Conservation (phyloP, 2,113 vertebrate species). For the Neogale vison region DNA sequence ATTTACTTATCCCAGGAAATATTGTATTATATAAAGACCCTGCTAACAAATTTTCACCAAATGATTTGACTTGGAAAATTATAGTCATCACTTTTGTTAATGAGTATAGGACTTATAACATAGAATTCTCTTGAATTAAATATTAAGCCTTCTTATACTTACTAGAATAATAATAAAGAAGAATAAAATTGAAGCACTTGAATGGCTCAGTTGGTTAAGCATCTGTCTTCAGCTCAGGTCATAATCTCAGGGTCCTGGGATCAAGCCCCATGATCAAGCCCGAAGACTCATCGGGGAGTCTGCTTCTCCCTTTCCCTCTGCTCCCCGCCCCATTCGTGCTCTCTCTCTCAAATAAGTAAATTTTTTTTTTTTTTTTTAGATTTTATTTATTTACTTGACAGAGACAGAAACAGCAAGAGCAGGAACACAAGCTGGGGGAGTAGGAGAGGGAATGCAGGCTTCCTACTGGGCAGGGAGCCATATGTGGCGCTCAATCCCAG, state of each 20-base stretch:
- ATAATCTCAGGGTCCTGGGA: background rate
- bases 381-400: too few relatives aligned
- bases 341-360: background rate
- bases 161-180: background rate
- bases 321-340: background rate
- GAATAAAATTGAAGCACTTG: background rate
- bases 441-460: too few relatives aligned
- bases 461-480: too few relatives aligned
- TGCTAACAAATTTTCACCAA: background rate
- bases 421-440: too few relatives aligned
- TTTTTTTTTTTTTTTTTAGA: too few relatives aligned
- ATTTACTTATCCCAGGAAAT: background rate
- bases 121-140: background rate
- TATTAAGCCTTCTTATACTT: background rate
- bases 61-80: background rate
- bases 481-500: too few relatives aligned
- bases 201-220: background rate
- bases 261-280: background rate
- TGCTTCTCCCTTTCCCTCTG: background rate
- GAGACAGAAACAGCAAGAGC: too few relatives aligned
- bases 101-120: background rate
- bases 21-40: background rate
- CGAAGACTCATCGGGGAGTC: background rate
- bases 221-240: background rate
- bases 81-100: background rate